These are phyloP conservation scores for Sanderia malayensis DNA, from an alignment of 30 jellyfish, hydroid and myxozoan species.

Conservation along the genomic window DNA sequence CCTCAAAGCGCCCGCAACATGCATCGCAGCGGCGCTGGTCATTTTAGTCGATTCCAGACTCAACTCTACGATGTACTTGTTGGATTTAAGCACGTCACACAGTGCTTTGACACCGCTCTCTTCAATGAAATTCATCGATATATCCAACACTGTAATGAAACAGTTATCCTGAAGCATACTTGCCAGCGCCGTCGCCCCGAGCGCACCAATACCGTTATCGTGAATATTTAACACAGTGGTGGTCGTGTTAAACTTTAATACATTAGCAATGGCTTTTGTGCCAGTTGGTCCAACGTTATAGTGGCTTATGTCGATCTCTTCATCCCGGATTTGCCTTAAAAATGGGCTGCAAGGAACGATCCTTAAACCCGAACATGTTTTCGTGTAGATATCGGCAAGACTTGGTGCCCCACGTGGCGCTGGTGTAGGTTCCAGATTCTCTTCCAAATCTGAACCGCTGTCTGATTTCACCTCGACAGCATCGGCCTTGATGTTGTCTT, in stretches of 20 bases:
- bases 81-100: conserved; percentile 8
- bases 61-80: conserved; percentile 37
- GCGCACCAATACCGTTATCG: conserved; percentile 56
- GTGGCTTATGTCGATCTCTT: conserved; percentile 51
- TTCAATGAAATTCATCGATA: conserved; percentile 47
- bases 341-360: conserved; percentile 52
- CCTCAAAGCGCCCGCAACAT: conserved; percentile 29
- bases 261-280: conserved; percentile 45
- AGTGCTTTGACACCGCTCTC: conserved; percentile 34
- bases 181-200: conserved; percentile 60
- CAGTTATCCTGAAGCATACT: conserved; percentile 36
- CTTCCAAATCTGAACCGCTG: conserved; percentile 51
- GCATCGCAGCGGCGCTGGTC: neutral
- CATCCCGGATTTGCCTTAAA: conserved; percentile 31
- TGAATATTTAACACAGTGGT: conserved; percentile 42
- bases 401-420: neutral
- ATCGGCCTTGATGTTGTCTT: neutral
- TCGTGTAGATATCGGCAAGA: conserved; percentile 21
- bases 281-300: conserved; percentile 67
- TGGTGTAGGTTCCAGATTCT: conserved; percentile 8
- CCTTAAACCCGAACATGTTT: conserved; percentile 21
- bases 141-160: conserved; percentile 39
- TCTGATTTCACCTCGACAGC: neutral
- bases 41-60: conserved; percentile 39
- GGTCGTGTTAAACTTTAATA: conserved; percentile 24